Conservation (phyloP, 37 sponge, comb jelly and placozoan species). For the Diacarnus erythraeanus region DNA sequence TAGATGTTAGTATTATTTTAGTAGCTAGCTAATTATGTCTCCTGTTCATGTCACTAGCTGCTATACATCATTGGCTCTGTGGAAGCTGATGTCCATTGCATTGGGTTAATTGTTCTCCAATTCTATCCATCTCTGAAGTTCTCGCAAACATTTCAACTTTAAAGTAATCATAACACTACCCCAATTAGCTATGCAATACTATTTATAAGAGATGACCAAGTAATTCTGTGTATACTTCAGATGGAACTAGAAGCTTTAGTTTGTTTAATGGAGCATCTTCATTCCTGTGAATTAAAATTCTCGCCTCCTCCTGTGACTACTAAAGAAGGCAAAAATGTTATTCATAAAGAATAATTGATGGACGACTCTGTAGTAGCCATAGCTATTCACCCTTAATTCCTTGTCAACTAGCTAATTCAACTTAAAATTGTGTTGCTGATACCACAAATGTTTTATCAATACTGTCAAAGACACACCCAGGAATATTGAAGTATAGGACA, state of each 20-base stretch:
- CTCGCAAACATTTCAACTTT: constrained; percentile 31
- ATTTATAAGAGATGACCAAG: constrained; percentile 19
- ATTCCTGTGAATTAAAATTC: constrained; percentile 8
- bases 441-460: background rate
- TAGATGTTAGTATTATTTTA: no score
- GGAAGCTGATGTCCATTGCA: constrained; percentile 7
- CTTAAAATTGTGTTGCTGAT: no score
- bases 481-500: background rate
- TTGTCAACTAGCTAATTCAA: background rate
- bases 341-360: background rate
- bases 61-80: no score
- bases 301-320: background rate
- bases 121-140: background rate
- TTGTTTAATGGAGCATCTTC: constrained; percentile 27
- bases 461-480: background rate
- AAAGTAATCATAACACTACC: constrained; percentile 10
- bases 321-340: constrained; percentile 3
- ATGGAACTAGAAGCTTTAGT: constrained; percentile 19
- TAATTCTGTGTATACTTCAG: background rate
- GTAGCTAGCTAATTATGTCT: no score
- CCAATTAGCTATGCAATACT: constrained; percentile 47
- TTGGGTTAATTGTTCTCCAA: constrained; percentile 23
- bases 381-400: constrained; percentile 4
- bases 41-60: no score
- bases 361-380: no score